Conservation (phyloP, 2,888 invertebrate genomes). For the Microplitis deprimator region DNA sequence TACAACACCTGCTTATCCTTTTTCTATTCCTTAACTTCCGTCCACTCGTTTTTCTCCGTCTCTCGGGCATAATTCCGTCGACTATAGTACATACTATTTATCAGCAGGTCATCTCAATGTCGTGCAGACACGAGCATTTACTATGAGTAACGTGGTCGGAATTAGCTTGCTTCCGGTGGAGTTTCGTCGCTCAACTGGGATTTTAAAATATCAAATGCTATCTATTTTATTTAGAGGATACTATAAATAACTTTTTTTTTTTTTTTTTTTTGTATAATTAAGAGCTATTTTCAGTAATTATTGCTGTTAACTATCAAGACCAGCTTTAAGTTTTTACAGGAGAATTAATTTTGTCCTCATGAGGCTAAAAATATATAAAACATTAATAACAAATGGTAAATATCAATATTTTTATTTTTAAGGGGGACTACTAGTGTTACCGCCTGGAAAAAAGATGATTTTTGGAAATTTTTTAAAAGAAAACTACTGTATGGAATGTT, state of each 20-base stretch:
- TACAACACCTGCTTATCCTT: conserved; percentile 21
- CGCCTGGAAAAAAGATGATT: too few species aligned
- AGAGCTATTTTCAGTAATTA: conserved; percentile 1
- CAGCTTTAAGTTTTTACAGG: neutral
- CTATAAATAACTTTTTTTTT: neutral
- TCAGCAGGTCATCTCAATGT: conserved; percentile 13
- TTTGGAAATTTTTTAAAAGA: too few species aligned
- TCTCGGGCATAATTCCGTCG: conserved; percentile 13
- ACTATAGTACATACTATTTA: conserved; percentile 1
- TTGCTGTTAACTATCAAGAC: neutral
- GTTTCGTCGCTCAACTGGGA: conserved; percentile 32
- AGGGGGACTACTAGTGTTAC: too few species aligned
- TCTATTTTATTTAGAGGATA: neutral
- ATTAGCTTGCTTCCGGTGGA: conserved; percentile 35
- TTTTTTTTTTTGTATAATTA: neutral
- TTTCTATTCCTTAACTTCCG: conserved; percentile 13
- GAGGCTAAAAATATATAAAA: neutral
- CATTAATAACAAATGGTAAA: neutral
- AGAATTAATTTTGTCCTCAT: neutral
- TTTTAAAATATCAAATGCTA: conserved; percentile 24
- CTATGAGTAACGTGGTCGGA: conserved; percentile 30
- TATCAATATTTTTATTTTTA: neutral
- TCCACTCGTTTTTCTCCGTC: conserved; percentile 10
- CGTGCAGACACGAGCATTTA: conserved; percentile 12
- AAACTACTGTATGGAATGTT: too few species aligned